Evolutionary conservation across 2,797 vertebrate species (phyloP), one percentile per base, ranked within the genome.

Genomic region (Lateolabrax maculatus): DNA sequence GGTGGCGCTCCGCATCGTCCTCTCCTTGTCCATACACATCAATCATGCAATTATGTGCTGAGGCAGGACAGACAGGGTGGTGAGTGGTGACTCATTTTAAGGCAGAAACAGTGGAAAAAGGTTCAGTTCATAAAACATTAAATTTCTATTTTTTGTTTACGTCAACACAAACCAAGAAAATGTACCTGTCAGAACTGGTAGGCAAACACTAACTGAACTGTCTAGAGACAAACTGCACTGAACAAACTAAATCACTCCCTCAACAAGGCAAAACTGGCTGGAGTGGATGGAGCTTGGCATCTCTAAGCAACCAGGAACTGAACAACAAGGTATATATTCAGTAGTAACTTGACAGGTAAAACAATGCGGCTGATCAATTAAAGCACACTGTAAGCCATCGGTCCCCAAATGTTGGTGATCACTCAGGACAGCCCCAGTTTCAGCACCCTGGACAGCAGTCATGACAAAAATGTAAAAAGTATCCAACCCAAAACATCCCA

Each of bases 1-100:
- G 74, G 53, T 23, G 39, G 19, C 13, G 27, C 29, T 57, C 25
- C 57, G 75, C 75, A 48, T 82, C 76, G 79, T 85, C 77, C 37
- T 72, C 70, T 61, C 57, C 83, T 69, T 80, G 81, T 86, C 77
- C 63, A 71, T 78, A 79, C 53, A 71, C 78, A 86, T 90, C 84
- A 86, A 77, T 90, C 76, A 60, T 61, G 36, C 60, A 69, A 85
- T 86, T 77, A 77, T 81, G 80, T 72, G 69, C 36, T 4, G 49
- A 75, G 75, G 85, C 71, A 19, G 57, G 64, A 77, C 39, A 44
- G 61, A 77, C 62, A 53, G 9, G 29, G 44, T 51, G 64, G 55
- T 60, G 75, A 83, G 60, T 29, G 46, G 53, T 85, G 83, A 84
- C 63, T 86, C 78, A 74, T 77, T 83, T 79, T 29, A 29, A 69